Percentiles rank a stretch among this genome's conserved stretches.
Evolutionary conservation across 2,888 invertebrate species (phyloP).

Genomic region (Lithosia quadra): DNA sequence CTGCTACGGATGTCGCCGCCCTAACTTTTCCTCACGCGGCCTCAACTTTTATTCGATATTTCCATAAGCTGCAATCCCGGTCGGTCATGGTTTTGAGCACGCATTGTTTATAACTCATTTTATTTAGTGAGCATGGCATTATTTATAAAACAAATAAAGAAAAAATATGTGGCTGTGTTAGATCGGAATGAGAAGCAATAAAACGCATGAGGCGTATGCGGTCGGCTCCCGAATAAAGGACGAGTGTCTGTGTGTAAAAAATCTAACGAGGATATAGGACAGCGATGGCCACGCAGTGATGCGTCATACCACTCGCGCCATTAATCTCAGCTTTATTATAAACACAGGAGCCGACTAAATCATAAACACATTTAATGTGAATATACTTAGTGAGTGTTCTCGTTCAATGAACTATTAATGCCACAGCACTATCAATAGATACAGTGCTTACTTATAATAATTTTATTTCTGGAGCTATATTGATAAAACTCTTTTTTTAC

Average conservation of each 20-base stretch:
- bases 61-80: constrained; percentile 38
- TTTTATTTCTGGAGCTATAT: no score
- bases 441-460: constrained; percentile 14
- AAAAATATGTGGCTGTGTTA: constrained; percentile 58
- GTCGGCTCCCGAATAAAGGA: constrained; percentile 73
- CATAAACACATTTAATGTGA: constrained; percentile 77
- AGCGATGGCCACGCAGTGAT: constrained; percentile 60
- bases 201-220: constrained; percentile 72
- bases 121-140: constrained; percentile 45
- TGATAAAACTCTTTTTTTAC: no score
- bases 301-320: constrained; percentile 66
- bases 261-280: constrained; percentile 73
- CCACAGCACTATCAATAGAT: constrained; percentile 21
- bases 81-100: constrained; percentile 14
- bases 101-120: constrained; percentile 28
- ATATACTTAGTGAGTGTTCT: constrained; percentile 57
- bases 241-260: constrained; percentile 67
- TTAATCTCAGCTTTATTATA: constrained; percentile 83
- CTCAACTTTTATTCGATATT: constrained; percentile 56
- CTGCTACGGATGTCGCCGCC: constrained; percentile 60
- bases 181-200: constrained; percentile 73
- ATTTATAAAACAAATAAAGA: constrained; percentile 57
- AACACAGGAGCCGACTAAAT: constrained; percentile 78
- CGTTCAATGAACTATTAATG: constrained; percentile 55
- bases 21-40: constrained; percentile 47